phyloP scores from a whole-genome alignment of 2,113 vertebrate species.

The Cepphus grylle region DNA sequence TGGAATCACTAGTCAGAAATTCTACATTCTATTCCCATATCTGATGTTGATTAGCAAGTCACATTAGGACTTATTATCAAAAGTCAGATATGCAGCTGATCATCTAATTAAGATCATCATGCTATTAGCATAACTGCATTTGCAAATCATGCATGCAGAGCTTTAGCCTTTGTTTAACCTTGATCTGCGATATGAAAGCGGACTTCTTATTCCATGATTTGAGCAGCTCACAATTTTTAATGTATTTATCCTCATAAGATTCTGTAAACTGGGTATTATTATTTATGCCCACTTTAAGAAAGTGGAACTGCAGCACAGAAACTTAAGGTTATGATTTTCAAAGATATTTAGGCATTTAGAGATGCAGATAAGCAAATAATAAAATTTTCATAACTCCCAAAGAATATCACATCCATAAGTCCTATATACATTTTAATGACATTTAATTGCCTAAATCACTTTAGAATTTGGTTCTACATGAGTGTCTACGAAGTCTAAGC shows the following conservation, averaged over 20 bases:
- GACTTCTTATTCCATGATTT: not conserved
- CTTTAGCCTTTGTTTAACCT: constrained; percentile 67
- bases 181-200: constrained; percentile 45
- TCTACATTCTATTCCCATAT: constrained; percentile 58
- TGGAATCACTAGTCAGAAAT: constrained; percentile 28
- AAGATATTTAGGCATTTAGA: not conserved
- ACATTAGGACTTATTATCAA: constrained; percentile 67
- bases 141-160: constrained; percentile 63
- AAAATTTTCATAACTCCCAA: not conserved
- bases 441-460: not conserved
- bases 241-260: constrained; percentile 6
- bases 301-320: not conserved
- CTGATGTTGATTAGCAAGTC: constrained; percentile 68
- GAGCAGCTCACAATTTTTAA: not conserved
- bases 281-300: constrained; percentile 6
- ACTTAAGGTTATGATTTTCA: not conserved
- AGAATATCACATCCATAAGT: not conserved
- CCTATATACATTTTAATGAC: not conserved
- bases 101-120: constrained; percentile 66
- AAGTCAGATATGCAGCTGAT: constrained; percentile 66
- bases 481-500: not conserved
- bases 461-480: not conserved
- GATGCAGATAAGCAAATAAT: not conserved
- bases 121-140: constrained; percentile 64
- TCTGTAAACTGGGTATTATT: not conserved